Evolutionary conservation across 1,140 invertebrate species (phyloP).

Genomic region (Sycophila sp.): DNA sequence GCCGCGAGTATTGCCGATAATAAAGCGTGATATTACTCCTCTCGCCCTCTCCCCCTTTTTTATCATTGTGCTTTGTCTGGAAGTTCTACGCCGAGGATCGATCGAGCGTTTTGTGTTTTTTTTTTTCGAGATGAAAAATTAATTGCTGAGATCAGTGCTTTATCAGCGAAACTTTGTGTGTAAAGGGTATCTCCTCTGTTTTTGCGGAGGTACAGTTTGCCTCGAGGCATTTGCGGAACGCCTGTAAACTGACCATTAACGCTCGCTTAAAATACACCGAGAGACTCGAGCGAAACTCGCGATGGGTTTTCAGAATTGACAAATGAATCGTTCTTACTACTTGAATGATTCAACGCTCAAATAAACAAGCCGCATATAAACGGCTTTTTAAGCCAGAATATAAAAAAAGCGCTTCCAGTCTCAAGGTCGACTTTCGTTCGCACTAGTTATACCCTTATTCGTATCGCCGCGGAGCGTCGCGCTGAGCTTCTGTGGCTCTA

Average conservation of each 20-base stretch:
- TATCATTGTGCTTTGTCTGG: too few relatives aligned
- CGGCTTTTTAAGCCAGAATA: background rate
- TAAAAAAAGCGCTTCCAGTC: background rate
- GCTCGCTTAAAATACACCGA: too few relatives aligned
- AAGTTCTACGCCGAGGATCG: too few relatives aligned
- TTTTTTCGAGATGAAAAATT: too few relatives aligned
- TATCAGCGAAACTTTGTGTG: too few relatives aligned
- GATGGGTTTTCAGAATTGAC: background rate
- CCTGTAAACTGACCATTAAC: too few relatives aligned
- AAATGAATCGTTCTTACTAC: background rate
- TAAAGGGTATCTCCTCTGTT: too few relatives aligned
- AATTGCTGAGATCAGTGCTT: too few relatives aligned
- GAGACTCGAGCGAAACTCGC: too few relatives aligned
- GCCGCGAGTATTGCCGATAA: background rate
- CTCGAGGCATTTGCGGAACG: too few relatives aligned
- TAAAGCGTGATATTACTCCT: slow-evolving; percentile 1
- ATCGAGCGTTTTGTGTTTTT: too few relatives aligned
- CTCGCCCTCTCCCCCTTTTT: background rate
- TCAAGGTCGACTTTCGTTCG: background rate
- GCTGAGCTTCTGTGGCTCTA: background rate
- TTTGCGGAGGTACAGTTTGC: too few relatives aligned
- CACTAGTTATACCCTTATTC: slow-evolving; percentile 12
- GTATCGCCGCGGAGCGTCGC: background rate
- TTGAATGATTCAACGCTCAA: background rate
- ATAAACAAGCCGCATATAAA: background rate